A percentile compares a stretch with the other conserved stretches of the same genome.
phyloP scores from a whole-genome alignment of 2,797 vertebrate species.

The Semotilus atromaculatus region DNA sequence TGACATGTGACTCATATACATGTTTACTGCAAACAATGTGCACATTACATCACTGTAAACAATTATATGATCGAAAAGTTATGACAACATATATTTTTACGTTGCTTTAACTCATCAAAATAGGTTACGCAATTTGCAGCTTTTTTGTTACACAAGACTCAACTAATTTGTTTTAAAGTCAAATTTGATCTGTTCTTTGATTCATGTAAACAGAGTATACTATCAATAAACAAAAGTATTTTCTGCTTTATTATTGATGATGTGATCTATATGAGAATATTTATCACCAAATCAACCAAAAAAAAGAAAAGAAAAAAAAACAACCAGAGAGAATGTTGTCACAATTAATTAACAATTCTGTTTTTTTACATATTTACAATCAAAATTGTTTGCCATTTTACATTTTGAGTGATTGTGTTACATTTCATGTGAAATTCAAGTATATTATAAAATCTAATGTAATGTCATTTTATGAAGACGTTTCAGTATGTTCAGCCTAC shows the following conservation, averaged over 20 bases:
- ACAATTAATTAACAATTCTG: neutral
- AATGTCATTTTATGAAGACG: neutral
- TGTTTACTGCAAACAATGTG: neutral
- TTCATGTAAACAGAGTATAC: neutral
- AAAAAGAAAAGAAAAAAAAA: neutral
- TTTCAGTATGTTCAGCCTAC: neutral
- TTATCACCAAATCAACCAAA: neutral
- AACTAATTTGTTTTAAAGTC: neutral
- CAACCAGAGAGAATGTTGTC: too few relatives aligned
- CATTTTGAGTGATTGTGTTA: neutral
- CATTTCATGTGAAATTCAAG: neutral
- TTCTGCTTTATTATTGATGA: neutral
- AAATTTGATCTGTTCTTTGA: neutral
- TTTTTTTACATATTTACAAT: neutral
- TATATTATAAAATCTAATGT: neutral
- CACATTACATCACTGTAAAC: neutral
- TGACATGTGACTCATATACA: neutral
- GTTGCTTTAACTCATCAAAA: too few relatives aligned
- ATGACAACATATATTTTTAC: too few relatives aligned
- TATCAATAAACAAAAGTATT: slow-evolving; percentile 1
- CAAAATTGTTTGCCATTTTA: neutral
- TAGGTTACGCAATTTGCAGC: too few relatives aligned
- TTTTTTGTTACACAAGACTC: too few relatives aligned
- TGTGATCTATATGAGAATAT: neutral
- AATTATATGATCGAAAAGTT: too few relatives aligned